Evolutionary conservation across 2,888 invertebrate species (phyloP).

Genomic region (Drosophila diplacantha): DNA sequence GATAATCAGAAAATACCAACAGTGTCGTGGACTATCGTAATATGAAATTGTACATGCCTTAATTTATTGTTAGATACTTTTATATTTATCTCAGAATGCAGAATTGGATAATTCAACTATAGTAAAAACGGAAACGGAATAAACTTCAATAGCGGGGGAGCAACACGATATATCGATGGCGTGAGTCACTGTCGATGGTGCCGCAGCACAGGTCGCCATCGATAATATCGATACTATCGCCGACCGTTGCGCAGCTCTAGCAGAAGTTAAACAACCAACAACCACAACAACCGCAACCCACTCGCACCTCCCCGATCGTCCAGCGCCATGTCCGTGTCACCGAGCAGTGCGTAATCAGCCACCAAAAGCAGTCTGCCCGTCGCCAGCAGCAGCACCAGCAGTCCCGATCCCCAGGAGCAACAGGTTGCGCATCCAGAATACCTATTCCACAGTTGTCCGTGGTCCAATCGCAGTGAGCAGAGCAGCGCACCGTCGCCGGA

Average conservation of each 20-base stretch:
- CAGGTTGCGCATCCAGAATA: conserved; percentile 40
- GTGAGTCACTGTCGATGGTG: not conserved
- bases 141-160: not conserved
- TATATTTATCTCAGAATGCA: not conserved
- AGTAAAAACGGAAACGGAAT: not conserved
- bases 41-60: not conserved
- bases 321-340: conserved; percentile 23
- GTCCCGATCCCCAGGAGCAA: conserved; percentile 31
- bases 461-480: not conserved
- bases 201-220: no score
- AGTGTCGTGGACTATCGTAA: not conserved
- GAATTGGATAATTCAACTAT: no score
- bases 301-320: conserved; percentile 16
- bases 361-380: conserved; percentile 10
- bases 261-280: conserved; percentile 10
- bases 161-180: not conserved
- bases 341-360: conserved; percentile 18
- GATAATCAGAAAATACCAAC: not conserved
- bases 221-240: not conserved
- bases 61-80: not conserved
- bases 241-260: not conserved
- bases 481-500: conserved; percentile 35
- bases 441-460: not conserved
- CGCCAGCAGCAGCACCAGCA: conserved; percentile 9
- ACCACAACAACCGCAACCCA: conserved; percentile 3